A percentile compares a stretch with the other conserved stretches of the same genome.
Conservation (phyloP, 2,888 invertebrate genomes). For the Linhomoeus sp. region DNA sequence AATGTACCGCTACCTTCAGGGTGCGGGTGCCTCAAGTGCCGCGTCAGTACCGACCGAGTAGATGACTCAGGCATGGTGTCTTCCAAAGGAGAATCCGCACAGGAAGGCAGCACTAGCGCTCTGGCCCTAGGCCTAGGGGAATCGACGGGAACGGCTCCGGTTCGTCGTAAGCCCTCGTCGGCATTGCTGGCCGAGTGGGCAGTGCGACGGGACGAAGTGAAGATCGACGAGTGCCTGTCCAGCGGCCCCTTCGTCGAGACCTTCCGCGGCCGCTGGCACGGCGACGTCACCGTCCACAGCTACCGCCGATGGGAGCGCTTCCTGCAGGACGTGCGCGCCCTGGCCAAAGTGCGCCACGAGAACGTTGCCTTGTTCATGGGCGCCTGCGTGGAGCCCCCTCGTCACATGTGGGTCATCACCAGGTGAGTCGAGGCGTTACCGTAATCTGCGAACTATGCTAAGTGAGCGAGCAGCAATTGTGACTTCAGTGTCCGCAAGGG, state of each 20-base stretch:
- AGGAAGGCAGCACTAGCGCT: background rate
- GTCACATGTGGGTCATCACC: constrained; percentile 29
- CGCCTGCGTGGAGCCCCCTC: constrained; percentile 29
- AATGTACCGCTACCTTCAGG: too few relatives aligned
- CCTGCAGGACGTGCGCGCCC: constrained; percentile 22
- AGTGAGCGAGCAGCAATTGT: too few relatives aligned
- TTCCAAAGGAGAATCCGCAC: too few relatives aligned
- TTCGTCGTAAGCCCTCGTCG: background rate
- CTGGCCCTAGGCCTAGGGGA: too few relatives aligned
- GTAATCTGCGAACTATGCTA: background rate
- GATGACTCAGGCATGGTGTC: too few relatives aligned
- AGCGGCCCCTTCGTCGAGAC: constrained; percentile 22
- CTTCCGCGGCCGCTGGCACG: constrained; percentile 31
- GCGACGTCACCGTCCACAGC: constrained; percentile 15
- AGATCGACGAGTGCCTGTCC: background rate
- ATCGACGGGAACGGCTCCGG: too few relatives aligned
- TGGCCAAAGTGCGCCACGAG: constrained; percentile 32
- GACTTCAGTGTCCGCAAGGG: constrained; percentile 20
- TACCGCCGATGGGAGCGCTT: background rate
- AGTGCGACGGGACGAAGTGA: background rate
- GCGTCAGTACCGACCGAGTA: too few relatives aligned
- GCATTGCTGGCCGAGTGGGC: background rate
- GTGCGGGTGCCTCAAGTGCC: too few relatives aligned
- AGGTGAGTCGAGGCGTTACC: constrained; percentile 17
- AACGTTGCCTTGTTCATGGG: constrained; percentile 35